A percentile compares a stretch with the other conserved stretches of the same genome.
Conservation (phyloP, 2,113 vertebrate genomes). For the Onychorhynchus coronatus region DNA sequence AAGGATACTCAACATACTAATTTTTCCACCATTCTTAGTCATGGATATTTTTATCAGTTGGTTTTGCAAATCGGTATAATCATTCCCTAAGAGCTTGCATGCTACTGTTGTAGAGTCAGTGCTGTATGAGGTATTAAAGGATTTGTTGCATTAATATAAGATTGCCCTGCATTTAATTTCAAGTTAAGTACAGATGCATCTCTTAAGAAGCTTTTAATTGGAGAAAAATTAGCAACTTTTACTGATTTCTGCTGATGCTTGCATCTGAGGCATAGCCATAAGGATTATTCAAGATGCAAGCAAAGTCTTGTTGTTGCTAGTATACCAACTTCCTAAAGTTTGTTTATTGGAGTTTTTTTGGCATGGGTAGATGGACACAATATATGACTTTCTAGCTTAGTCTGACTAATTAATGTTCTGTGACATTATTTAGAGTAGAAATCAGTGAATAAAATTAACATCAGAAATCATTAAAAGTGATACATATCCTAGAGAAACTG, state of each 20-base stretch:
- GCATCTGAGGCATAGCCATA: neutral
- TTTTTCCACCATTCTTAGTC: neutral
- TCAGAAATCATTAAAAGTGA: neutral
- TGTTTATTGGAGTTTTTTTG: neutral
- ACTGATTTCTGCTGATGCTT: neutral
- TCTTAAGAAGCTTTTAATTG: neutral
- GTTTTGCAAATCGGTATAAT: neutral
- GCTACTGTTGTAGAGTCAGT: neutral
- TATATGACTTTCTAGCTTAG: neutral
- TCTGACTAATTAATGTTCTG: neutral
- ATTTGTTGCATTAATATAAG: neutral
- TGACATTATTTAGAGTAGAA: constrained; percentile 16
- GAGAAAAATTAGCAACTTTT: neutral
- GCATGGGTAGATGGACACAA: rapidly evolving
- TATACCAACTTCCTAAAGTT: neutral
- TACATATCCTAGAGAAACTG: neutral
- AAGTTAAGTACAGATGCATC: neutral
- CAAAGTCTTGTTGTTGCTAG: neutral
- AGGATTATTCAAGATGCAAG: neutral
- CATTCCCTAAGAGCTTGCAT: neutral
- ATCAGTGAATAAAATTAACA: neutral
- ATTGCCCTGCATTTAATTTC: neutral
- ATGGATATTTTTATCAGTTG: neutral
- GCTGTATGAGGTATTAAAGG: neutral
- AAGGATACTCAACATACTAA: neutral